Base-by-base conservation (phyloP, 1,140 invertebrate species). In the Pteromalus puparum region DNA sequence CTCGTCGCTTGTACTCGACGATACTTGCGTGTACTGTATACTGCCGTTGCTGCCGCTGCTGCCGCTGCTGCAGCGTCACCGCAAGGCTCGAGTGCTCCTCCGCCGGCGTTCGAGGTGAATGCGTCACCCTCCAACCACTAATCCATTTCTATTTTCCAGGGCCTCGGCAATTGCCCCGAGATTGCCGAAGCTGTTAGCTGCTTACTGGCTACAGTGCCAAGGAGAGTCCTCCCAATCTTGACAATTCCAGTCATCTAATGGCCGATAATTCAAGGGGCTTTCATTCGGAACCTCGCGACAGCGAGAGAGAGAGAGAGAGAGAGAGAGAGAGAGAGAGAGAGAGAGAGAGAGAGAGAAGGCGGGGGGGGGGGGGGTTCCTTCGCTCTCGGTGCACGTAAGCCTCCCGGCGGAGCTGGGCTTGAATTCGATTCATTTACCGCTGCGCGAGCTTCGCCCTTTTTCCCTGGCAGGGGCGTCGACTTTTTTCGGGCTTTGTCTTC, bases 211-310 rank as follows among this genome's bases (percentile, higher is more conserved):
- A 53, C 15, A 73, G 72, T 28, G 34, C 72, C 72, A 53, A 53
- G 61, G 24, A 72, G 75, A 46, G 75, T 46, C 26, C 4, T 28
- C 75, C 72, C 82, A 78, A 84, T 84, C 73, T 84, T 78, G 73
- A 84, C 82, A 65, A 84, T 73, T 70, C 70, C 38, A 84, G 82
- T 84, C 77, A 84, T 84, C 82, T 84, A 84, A 84, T 84, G 82
- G 76, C 76, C 76, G 70, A 73, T 73, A 79, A 74, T 84, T 79
- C 76, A 79, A 79, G 82, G 68, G 76, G 42, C 53, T 76, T 79
- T 42, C 77, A 68, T 79, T 79, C 77, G 26, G 13, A 68, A 42
- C 65, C 77, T 28, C 12, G 28, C 12, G 30, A 10, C 13, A 73
- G 26, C 5, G 30, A 73, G 28, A 75, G 73, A 42, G 38, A 26